A percentile compares a stretch with the other conserved stretches of the same genome.
Evolutionary conservation across 64 coral and sea anemone genomes (phyloP).

Genomic region (Montipora foliosa): DNA sequence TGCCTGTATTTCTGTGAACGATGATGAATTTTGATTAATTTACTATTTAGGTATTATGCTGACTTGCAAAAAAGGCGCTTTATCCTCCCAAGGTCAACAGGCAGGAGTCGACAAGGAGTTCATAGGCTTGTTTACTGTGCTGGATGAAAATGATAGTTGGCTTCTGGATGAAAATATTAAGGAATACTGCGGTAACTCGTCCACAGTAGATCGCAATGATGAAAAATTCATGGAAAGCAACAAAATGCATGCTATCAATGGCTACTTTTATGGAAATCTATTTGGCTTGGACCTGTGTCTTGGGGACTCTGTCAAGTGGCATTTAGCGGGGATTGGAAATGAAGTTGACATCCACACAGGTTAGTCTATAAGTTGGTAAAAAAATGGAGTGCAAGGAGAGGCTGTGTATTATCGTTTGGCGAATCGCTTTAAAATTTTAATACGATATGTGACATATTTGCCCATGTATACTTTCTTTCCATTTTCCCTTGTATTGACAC

Average conservation of each 20-base stretch:
- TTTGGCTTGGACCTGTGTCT: slow-evolving; percentile 70
- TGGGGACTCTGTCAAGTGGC: slow-evolving; percentile 76
- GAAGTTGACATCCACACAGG: slow-evolving; percentile 92
- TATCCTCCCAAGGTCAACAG: slow-evolving; percentile 35
- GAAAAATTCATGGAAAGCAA: slow-evolving; percentile 80
- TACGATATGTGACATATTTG: too few relatives aligned
- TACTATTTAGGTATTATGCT: slow-evolving; percentile 68
- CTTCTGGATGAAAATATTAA: slow-evolving; percentile 83
- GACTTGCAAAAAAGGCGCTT: slow-evolving; percentile 84
- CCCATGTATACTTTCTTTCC: too few relatives aligned
- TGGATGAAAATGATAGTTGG: slow-evolving; percentile 96
- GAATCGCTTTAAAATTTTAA: too few relatives aligned
- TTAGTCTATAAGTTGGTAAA: not conserved
- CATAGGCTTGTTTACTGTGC: slow-evolving; percentile 74
- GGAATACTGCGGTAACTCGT: slow-evolving; percentile 13
- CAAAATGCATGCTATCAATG: slow-evolving; percentile 92
- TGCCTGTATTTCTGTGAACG: too few relatives aligned
- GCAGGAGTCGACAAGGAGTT: slow-evolving; percentile 84
- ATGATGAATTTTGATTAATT: not conserved
- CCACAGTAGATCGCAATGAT: slow-evolving; percentile 47
- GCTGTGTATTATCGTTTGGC: too few relatives aligned
- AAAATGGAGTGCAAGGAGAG: too few relatives aligned
- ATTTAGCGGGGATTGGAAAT: slow-evolving; percentile 84
- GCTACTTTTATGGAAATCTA: slow-evolving; percentile 79
- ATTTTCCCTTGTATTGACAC: too few relatives aligned